These are phyloP conservation scores for Ctenosaura bakeri DNA, from an alignment of 2,797 vertebrate genomes.

Conservation along the genomic window DNA sequence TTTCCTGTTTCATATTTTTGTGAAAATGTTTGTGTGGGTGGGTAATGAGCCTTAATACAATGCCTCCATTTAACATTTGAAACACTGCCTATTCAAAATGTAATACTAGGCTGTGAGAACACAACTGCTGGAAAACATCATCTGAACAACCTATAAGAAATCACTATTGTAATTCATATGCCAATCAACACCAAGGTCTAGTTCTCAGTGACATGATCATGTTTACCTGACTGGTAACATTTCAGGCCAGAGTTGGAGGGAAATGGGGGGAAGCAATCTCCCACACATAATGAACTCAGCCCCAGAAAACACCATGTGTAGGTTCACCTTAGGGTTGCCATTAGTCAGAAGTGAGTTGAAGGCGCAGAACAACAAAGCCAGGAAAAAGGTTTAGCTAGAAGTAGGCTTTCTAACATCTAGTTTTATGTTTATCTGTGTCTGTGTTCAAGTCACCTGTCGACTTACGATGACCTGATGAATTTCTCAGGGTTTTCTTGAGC, in stretches of 20 bases:
- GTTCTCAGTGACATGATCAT: no score
- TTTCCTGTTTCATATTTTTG: constrained; percentile 35
- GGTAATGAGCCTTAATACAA: constrained; percentile 26
- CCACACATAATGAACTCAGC: neutral
- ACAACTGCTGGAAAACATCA: neutral
- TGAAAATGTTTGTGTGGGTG: constrained; percentile 23
- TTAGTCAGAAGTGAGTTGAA: no score
- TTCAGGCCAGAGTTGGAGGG: neutral
- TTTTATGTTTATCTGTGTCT: no score
- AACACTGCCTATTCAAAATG: neutral
- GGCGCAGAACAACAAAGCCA: neutral
- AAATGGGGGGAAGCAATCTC: neutral
- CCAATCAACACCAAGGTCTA: neutral
- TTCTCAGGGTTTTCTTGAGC: no score
- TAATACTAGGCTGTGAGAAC: constrained; percentile 26
- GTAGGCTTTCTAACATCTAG: neutral
- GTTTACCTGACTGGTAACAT: neutral
- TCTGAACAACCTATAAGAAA: neutral
- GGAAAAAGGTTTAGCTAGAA: neutral
- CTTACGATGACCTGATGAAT: no score
- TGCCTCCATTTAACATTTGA: constrained; percentile 35
- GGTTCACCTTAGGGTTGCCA: no score
- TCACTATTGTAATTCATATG: neutral
- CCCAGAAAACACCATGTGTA: no score
- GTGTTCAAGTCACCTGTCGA: no score